Evolutionary conservation across 2,113 vertebrate genomes (phyloP).

Genomic region (Lasiurus cinereus): DNA sequence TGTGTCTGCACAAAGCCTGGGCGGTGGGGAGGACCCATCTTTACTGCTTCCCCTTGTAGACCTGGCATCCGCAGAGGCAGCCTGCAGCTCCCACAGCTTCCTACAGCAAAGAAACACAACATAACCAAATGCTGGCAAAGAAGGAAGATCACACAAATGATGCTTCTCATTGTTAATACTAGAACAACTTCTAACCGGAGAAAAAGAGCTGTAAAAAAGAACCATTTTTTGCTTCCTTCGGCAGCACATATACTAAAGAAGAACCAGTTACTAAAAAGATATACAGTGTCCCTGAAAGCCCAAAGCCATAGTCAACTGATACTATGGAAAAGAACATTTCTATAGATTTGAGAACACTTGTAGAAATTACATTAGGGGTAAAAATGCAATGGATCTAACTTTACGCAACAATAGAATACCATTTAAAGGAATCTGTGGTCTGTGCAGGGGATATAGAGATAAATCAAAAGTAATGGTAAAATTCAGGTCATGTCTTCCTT

Average conservation of each 20-base stretch:
- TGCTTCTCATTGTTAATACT: neutral
- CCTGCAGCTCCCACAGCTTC: neutral
- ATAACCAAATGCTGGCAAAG: neutral
- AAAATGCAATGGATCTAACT: constrained; percentile 34
- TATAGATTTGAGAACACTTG: neutral
- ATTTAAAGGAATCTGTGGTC: neutral
- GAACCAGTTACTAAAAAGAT: constrained; percentile 38
- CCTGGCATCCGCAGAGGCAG: fast-evolving
- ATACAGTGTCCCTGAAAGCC: constrained; percentile 8
- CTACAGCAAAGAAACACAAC: neutral
- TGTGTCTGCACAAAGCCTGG: neutral
- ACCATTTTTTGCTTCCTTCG: neutral
- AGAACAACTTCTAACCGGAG: constrained; percentile 40
- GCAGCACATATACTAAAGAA: neutral
- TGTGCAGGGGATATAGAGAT: neutral
- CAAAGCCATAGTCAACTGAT: neutral
- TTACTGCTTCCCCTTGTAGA: fast-evolving
- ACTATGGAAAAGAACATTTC: neutral
- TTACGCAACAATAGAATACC: neutral
- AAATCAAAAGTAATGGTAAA: neutral
- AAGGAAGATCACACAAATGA: neutral
- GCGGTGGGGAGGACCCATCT: fast-evolving
- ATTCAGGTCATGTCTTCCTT: neutral
- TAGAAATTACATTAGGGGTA: neutral
- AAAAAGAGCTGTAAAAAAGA: neutral